Evolutionary conservation across 2,888 invertebrate species (phyloP).

Genomic region (Cataglyphis altisquamis): DNA sequence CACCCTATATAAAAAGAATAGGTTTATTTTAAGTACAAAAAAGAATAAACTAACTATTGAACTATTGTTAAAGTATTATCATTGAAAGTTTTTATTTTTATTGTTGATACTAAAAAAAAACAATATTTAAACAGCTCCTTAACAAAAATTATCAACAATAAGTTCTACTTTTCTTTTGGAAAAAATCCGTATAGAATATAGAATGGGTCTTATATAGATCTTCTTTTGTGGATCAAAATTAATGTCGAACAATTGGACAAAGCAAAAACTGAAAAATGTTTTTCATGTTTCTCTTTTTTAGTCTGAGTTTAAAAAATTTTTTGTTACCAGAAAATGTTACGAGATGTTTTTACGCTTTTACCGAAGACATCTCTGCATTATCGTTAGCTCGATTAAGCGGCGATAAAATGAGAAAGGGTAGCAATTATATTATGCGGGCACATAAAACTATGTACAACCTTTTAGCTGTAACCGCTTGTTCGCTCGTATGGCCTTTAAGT

Average conservation of each 20-base stretch:
- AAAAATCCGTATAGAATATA: background rate
- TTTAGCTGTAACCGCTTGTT: constrained; percentile 27
- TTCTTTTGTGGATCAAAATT: background rate
- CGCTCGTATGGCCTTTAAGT: constrained; percentile 49
- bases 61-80: background rate
- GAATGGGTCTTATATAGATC: too few relatives aligned
- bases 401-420: constrained; percentile 49
- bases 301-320: constrained; percentile 12
- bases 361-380: constrained; percentile 23
- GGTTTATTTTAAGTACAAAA: background rate
- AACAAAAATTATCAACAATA: background rate
- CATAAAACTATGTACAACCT: constrained; percentile 37
- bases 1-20: background rate
- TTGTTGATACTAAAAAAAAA: background rate
- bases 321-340: constrained; percentile 11
- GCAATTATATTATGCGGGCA: constrained; percentile 46
- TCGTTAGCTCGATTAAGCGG: constrained; percentile 50
- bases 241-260: background rate
- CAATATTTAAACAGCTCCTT: background rate
- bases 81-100: background rate
- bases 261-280: background rate
- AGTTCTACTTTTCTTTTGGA: background rate
- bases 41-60: background rate
- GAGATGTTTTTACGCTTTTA: constrained; percentile 23
- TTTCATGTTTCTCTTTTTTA: background rate